phyloP scores from a whole-genome alignment of 2,113 vertebrate genomes.

The Pollachius pollachius region DNA sequence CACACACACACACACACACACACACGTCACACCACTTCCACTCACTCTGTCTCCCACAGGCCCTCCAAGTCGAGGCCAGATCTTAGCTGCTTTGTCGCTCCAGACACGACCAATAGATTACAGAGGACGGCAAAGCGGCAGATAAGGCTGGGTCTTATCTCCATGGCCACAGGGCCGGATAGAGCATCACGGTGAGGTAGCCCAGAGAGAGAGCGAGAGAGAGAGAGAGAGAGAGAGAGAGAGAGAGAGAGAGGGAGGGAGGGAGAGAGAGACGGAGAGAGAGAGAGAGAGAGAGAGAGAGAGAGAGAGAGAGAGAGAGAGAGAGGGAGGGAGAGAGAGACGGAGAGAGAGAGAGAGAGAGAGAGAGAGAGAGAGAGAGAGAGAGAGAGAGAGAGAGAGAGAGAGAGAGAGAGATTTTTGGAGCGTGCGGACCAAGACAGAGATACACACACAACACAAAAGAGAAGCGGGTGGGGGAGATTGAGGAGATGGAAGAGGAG shows the following conservation, averaged over 20 bases:
- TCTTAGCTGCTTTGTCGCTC: slow-evolving; percentile 16
- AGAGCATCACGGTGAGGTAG: neutral
- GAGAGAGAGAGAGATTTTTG: neutral
- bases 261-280: neutral
- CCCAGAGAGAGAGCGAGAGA: neutral
- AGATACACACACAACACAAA: no score
- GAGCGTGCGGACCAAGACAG: no score
- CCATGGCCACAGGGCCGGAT: slow-evolving; percentile 6
- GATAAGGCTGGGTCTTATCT: slow-evolving; percentile 29
- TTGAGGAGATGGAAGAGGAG: no score
- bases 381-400: neutral
- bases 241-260: neutral
- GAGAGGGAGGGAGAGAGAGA: neutral
- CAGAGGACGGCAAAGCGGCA: slow-evolving; percentile 21
- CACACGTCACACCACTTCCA: neutral
- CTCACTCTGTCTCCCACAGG: neutral
- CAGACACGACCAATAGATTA: slow-evolving; percentile 42
- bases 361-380: neutral
- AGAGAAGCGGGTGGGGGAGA: no score
- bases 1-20: no score
- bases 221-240: neutral
- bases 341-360: neutral
- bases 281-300: neutral
- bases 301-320: neutral
- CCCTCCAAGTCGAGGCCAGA: slow-evolving; percentile 15